A percentile compares a stretch with the other conserved stretches of the same genome.
Evolutionary conservation across 2,113 vertebrate genomes (phyloP).

Genomic region (Gorsachius goisagi): DNA sequence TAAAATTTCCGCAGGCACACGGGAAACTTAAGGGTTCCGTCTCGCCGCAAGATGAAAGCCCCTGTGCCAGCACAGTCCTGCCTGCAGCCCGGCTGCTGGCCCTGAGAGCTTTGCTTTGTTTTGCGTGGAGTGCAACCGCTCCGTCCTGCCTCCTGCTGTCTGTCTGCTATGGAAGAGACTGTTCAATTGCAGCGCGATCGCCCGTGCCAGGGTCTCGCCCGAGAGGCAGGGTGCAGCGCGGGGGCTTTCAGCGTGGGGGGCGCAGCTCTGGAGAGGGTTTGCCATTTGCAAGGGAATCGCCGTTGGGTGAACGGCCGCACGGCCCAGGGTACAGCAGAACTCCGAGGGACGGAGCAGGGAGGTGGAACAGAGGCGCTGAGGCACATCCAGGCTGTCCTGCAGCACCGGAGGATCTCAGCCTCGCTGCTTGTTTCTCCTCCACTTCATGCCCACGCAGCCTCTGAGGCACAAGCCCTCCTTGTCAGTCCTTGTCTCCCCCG

Average conservation of each 20-base stretch:
- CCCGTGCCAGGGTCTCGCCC: neutral
- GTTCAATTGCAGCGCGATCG: rapidly evolving
- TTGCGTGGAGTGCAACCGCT: no score
- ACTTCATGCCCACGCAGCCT: neutral
- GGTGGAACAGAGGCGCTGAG: neutral
- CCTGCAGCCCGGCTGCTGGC: neutral
- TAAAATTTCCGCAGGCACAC: neutral
- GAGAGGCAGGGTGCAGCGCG: neutral
- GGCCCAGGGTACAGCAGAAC: neutral
- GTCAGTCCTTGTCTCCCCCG: no score
- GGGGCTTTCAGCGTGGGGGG: neutral
- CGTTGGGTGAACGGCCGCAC: rapidly evolving
- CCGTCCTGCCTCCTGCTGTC: neutral
- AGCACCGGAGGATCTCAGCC: neutral
- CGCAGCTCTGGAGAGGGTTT: neutral
- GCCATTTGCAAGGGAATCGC: neutral
- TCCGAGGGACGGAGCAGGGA: neutral
- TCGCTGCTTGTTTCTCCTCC: neutral
- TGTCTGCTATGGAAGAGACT: no score
- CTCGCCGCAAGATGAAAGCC: neutral
- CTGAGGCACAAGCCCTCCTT: neutral
- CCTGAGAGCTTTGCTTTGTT: neutral
- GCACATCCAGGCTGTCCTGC: neutral
- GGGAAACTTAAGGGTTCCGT: neutral
- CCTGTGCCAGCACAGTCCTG: neutral